phyloP scores from a whole-genome alignment of 92 coral and sea anemone species.

The Montipora capitata region DNA sequence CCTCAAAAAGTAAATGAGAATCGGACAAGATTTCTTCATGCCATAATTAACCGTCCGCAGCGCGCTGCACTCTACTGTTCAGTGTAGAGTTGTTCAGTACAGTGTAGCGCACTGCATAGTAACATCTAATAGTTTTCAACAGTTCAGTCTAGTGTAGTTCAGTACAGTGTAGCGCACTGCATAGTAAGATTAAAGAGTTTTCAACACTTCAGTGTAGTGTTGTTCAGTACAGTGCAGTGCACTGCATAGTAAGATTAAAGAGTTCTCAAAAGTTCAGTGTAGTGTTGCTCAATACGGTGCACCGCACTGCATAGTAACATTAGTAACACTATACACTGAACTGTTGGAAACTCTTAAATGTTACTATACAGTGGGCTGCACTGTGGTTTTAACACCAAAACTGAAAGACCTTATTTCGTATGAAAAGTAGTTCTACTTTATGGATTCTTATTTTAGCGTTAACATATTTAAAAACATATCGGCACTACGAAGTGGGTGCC shows the following conservation, averaged over 20 bases:
- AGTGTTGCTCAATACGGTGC: conserved; percentile 6
- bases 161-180: too few species aligned
- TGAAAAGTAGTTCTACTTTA: conserved; percentile 16
- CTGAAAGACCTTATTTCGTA: conserved; percentile 9
- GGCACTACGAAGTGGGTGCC: not conserved
- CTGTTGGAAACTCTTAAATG: not conserved
- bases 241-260: not conserved
- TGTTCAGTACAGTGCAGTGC: not conserved
- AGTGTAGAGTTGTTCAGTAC: not conserved
- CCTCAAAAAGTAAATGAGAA: not conserved
- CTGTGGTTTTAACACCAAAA: not conserved
- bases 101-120: not conserved
- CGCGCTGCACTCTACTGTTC: conserved; percentile 2
- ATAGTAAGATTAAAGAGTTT: too few species aligned
- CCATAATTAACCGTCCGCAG: not conserved
- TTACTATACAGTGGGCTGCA: conserved; percentile 10
- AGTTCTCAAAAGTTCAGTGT: conserved; percentile 3
- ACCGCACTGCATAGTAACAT: not conserved
- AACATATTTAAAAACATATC: not conserved
- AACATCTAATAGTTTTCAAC: not conserved
- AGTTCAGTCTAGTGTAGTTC: not conserved
- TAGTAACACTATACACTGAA: not conserved
- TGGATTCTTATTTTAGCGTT: conserved; percentile 8
- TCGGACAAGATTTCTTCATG: not conserved
- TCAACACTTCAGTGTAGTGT: too few species aligned